These are phyloP conservation scores for Neoscelio sp. DNA, from an alignment of 2,888 invertebrate species.

Conservation along the genomic window DNA sequence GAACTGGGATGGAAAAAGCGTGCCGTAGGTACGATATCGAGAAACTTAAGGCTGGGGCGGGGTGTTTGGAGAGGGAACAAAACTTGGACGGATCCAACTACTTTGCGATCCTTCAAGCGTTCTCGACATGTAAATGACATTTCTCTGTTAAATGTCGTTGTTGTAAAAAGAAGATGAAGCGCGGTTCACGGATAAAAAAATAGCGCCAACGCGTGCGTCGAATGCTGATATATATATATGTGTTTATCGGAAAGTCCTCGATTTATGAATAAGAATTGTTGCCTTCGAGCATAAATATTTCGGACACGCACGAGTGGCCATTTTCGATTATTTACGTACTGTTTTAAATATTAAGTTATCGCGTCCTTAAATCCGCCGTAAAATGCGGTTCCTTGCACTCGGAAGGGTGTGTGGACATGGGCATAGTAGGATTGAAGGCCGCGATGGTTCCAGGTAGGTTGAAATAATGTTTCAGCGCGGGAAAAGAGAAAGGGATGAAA, in stretches of 20 bases:
- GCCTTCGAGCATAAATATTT: slow-evolving; percentile 8
- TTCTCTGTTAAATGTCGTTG: slow-evolving; percentile 35
- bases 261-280: slow-evolving; percentile 8
- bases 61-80: background rate
- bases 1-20: slow-evolving; percentile 10
- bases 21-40: no score
- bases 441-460: background rate
- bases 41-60: no score
- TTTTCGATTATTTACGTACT: slow-evolving; percentile 25
- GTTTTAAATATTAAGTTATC: slow-evolving; percentile 29
- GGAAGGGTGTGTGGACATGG: background rate
- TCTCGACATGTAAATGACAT: slow-evolving; percentile 52
- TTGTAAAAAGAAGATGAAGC: slow-evolving; percentile 4
- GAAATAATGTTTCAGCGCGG: no score
- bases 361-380: slow-evolving; percentile 5
- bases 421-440: slow-evolving; percentile 7
- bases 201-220: background rate
- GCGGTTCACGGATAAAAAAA: background rate
- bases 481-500: no score
- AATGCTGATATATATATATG: background rate
- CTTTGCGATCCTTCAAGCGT: slow-evolving; percentile 38
- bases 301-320: background rate
- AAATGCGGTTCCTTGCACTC: background rate
- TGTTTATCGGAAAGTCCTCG: background rate
- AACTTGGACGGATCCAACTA: slow-evolving; percentile 24